A percentile compares a stretch with the other conserved stretches of the same genome.
Evolutionary conservation across 1,140 invertebrate genomes (phyloP).

Genomic region (Zaprionus capensis): DNA sequence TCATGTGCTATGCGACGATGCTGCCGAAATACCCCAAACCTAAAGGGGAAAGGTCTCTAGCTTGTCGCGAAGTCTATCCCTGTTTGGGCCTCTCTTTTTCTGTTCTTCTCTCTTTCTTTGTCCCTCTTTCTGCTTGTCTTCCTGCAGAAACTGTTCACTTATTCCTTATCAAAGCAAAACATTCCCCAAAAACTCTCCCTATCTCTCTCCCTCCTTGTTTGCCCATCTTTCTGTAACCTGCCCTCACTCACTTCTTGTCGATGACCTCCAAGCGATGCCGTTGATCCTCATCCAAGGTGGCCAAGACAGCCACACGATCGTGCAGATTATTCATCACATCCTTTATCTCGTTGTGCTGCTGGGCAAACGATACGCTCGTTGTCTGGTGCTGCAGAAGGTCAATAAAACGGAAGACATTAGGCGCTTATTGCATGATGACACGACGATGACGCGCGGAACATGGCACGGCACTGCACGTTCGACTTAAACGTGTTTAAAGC

Average conservation of each 20-base stretch:
- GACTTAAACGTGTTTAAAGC: background rate
- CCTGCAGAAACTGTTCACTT: too few species aligned
- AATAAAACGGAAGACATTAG: slow-evolving; percentile 6
- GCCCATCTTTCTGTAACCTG: background rate
- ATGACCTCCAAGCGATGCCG: slow-evolving; percentile 84
- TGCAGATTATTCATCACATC: slow-evolving; percentile 76
- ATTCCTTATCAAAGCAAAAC: too few species aligned
- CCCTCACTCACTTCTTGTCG: slow-evolving; percentile 84
- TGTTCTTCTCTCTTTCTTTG: background rate
- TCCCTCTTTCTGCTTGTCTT: too few species aligned
- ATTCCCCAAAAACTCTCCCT: too few species aligned
- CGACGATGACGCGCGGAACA: background rate
- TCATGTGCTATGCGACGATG: background rate
- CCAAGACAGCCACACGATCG: slow-evolving; percentile 84
- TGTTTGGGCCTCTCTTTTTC: background rate
- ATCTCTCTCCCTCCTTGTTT: background rate
- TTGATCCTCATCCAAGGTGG: slow-evolving; percentile 84
- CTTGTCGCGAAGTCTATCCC: background rate
- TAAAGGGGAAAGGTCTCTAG: background rate
- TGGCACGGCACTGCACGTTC: background rate
- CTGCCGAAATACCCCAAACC: background rate
- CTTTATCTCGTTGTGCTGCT: slow-evolving; percentile 55
- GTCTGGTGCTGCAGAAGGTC: slow-evolving; percentile 7
- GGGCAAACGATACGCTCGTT: background rate
- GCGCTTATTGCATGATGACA: background rate